Conservation (phyloP, 2,888 invertebrate species). For the Hipparchia semele region DNA sequence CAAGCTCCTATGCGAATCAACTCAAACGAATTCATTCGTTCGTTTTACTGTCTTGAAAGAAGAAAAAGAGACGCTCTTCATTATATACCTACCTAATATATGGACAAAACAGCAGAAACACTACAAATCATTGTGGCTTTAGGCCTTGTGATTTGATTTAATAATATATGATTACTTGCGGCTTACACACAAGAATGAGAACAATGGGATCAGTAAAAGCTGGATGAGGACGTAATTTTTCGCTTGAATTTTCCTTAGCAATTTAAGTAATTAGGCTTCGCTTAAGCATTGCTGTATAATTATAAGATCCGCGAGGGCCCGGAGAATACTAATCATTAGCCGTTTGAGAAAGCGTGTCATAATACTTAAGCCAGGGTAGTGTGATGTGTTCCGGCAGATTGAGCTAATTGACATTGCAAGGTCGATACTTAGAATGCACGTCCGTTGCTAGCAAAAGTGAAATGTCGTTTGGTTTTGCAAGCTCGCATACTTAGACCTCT, state of each 20-base stretch:
- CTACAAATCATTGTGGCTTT: background rate
- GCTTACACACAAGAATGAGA: background rate
- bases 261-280: conserved; percentile 25
- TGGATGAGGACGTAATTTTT: background rate
- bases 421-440: conserved; percentile 38
- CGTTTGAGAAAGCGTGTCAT: conserved; percentile 45
- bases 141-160: background rate
- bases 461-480: conserved; percentile 36
- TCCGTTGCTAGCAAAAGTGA: conserved; percentile 36
- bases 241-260: conserved; percentile 17
- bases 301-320: conserved; percentile 36
- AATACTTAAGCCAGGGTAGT: conserved; percentile 34
- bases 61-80: too few relatives aligned
- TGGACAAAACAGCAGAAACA: too few relatives aligned
- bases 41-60: too few relatives aligned
- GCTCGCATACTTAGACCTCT: conserved; percentile 21
- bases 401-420: conserved; percentile 41
- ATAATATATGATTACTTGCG: too few relatives aligned
- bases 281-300: conserved; percentile 25
- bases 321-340: conserved; percentile 42
- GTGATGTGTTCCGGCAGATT: conserved; percentile 48
- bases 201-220: conserved; percentile 14
- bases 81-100: too few relatives aligned
- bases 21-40: too few relatives aligned
- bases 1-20: too few relatives aligned